Evolutionary conservation across 64 coral and sea anemone genomes (phyloP), one percentile per base, ranked within the genome.

Genomic region (Catalaphyllia jardinei): DNA sequence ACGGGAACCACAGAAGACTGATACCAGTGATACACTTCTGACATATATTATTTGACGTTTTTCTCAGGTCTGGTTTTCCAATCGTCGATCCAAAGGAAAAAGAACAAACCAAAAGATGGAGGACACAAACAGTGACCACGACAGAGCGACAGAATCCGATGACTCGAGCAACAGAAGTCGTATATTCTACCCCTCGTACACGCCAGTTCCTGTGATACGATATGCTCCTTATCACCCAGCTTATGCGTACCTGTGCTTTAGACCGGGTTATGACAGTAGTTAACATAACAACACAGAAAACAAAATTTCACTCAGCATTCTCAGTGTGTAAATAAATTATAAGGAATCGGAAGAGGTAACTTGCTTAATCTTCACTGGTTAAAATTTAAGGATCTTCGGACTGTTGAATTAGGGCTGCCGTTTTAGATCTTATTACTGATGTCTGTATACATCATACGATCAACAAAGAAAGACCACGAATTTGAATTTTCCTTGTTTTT

Each of bases 71-170:
- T 92, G 90, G 90, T 92, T 92, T 62, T 92, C 90, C 22, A 92
- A 92, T 51, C 73, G 90, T 22, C 82, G 90, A 79, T 92, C 90
- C 31, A 92, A 92, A 86, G 90, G 90, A 4, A 92, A 92, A 87
- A 64, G 90, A 25, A 71, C 81, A 50, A 71, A 35, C 31, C 81
- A 67, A 71, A 85, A 71, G 17, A 46, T 63, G 62, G 81, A 85
- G 20, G 33, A 42, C 10, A 85, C 31, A 13, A 85, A 85, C 62
- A 29, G 61, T 42, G 81, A 85, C 39, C 81, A 71, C 52, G 35
- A 42, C 81, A 51, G 35, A 46, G 42, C 42, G 20, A 20, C 11
- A 51, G 81, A 85, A 50, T 46, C 61, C 18, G 62, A 67, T 42
- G 81, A 85, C 3, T 51, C 61, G 19, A 49, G 63, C 38, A 85